Evolutionary conservation across 2,113 vertebrate genomes (phyloP), one percentile per base, ranked within the genome.

Genomic region (Hemiscyllium ocellatum): DNA sequence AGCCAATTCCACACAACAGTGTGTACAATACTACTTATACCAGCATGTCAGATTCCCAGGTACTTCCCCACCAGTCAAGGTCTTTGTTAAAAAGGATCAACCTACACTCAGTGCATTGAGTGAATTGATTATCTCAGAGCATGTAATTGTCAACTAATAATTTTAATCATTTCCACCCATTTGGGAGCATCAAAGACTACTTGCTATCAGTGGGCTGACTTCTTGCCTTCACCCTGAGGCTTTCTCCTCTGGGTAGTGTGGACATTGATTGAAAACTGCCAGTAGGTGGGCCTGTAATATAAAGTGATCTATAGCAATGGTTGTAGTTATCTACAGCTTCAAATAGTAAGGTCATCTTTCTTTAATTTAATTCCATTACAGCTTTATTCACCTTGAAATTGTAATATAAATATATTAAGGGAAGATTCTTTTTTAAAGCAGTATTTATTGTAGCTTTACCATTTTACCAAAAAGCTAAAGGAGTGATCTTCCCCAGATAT

Each of bases 31-130:
- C 98, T 98, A 98, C 98, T 99, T 99, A 98, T 98, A 98, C 97
- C 98, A 98, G 97, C 98, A 98, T 97, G 97, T 98, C 98, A 98
- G 98, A 98, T 98, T 98, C 98, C 98, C 98, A 99, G 98, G 98
- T 99, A 98, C 98, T 97, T 97, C 98, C 98, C 98, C 96, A 96
- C 98, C 97, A 97, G 97, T 97, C 97, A 97, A 97, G 95, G 96
- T 97, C 98, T 99, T 99, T 99, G 98, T 99, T 98, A 97, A 96
- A 96, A 96, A 97, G 98, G 98, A 98, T 99, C 98, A 98, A 98
- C 98, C 98, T 98, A 98, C 98, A 98, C 98, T 98, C 97, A 97
- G 98, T 98, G 98, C 98, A 99, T 98, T 98, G 98, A 97, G 97
- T 98, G 98, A 98, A 98, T 97, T 99, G 98, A 98, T 98, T 98